phyloP scores from a whole-genome alignment of 2,797 vertebrate species.

The Glyptemys insculpta region DNA sequence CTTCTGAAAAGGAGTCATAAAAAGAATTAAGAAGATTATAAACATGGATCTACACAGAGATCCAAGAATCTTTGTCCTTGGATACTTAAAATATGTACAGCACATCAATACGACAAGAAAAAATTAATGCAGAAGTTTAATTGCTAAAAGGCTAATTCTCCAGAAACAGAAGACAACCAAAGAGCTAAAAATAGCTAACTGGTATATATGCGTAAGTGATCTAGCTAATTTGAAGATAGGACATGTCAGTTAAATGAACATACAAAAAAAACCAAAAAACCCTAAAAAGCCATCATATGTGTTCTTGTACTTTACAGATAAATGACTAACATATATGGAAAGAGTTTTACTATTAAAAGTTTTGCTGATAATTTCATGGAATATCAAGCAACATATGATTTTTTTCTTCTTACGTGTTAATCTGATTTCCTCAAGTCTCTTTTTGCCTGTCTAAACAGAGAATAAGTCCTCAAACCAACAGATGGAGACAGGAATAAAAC shows the following conservation, averaged over 20 bases:
- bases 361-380: not conserved
- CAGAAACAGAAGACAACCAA: conserved; percentile 23
- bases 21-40: not conserved
- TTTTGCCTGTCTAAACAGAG: not conserved
- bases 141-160: conserved; percentile 26
- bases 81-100: not conserved
- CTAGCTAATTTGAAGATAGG: conserved; percentile 16
- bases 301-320: conserved; percentile 17
- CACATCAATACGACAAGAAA: not conserved
- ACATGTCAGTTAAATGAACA: conserved; percentile 37
- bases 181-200: conserved; percentile 41
- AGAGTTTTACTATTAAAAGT: not conserved
- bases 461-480: not conserved
- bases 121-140: not conserved
- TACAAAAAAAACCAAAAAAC: not conserved
- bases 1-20: not conserved
- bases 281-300: conserved; percentile 5
- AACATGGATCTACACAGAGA: not conserved
- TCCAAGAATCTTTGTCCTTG: not conserved
- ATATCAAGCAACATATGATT: not conserved
- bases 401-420: not conserved
- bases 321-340: not conserved
- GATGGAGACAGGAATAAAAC: conserved; percentile 26
- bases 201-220: not conserved
- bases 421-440: not conserved